These are phyloP conservation scores for Cephus nigrinus DNA, from an alignment of 2,888 invertebrate genomes.

Conservation along the genomic window DNA sequence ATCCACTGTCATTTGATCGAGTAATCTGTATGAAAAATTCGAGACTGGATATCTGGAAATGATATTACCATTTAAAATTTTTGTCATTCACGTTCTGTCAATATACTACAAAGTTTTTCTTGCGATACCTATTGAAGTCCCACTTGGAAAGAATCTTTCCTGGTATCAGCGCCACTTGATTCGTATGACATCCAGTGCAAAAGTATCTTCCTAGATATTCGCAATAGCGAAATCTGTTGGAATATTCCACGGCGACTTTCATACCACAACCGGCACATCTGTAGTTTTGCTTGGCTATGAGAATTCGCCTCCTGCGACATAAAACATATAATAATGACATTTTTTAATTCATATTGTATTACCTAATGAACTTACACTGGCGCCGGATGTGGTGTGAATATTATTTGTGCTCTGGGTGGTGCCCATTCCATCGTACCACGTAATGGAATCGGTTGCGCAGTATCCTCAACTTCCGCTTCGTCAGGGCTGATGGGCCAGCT, in stretches of 20 bases:
- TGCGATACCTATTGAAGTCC: conserved; percentile 71
- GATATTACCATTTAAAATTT: background rate
- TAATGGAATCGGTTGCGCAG: conserved; percentile 67
- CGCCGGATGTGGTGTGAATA: conserved; percentile 79
- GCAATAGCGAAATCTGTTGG: conserved; percentile 82
- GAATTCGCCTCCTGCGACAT: conserved; percentile 70
- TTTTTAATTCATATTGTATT: conserved; percentile 1
- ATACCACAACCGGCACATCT: conserved; percentile 89
- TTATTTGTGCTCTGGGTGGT: conserved; percentile 85
- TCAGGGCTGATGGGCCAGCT: conserved; percentile 78
- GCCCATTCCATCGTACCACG: conserved; percentile 87
- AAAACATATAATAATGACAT: conserved; percentile 9
- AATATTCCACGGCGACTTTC: conserved; percentile 78
- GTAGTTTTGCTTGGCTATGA: conserved; percentile 80
- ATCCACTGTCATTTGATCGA: conserved; percentile 81
- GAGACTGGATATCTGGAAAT: conserved; percentile 80
- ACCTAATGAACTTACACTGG: conserved; percentile 70
- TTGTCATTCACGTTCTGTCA: background rate
- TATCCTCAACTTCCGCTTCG: conserved; percentile 66
- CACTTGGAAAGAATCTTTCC: conserved; percentile 75
- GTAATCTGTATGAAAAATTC: conserved; percentile 80
- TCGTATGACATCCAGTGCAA: conserved; percentile 87
- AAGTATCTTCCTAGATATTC: conserved; percentile 87
- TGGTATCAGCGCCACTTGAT: conserved; percentile 79
- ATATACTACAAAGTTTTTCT: background rate